Evolutionary conservation across 2,113 vertebrate species (phyloP).

Genomic region (Oenanthe oenanthe): DNA sequence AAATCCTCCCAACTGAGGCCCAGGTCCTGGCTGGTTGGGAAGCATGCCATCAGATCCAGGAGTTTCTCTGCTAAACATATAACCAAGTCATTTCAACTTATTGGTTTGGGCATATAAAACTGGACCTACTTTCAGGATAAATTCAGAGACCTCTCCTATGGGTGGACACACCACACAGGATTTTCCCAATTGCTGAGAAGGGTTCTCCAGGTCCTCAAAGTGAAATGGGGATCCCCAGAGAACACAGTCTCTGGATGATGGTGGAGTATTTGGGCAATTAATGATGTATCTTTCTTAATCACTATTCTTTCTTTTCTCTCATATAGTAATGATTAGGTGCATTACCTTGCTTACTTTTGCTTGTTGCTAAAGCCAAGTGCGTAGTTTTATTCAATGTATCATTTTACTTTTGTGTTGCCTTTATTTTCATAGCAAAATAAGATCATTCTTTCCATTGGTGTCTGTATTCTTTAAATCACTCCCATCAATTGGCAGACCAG

Average conservation of each 20-base stretch:
- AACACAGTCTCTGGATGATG: accelerated
- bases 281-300: too few species aligned
- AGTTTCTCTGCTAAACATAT: background rate
- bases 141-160: background rate
- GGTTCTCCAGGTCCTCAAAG: too few species aligned
- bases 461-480: background rate
- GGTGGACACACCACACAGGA: too few species aligned
- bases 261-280: background rate
- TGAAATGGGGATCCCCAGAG: background rate
- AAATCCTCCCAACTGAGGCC: background rate
- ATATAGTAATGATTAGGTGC: background rate
- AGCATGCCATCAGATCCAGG: background rate
- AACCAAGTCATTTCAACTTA: background rate
- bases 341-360: background rate
- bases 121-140: background rate
- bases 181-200: background rate
- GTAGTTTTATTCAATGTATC: background rate
- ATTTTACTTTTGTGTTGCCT: background rate
- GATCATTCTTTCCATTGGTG: background rate
- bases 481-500: background rate
- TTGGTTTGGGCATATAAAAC: too few species aligned
- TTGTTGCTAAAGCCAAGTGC: background rate
- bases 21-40: background rate
- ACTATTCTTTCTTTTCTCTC: background rate
- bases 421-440: background rate